These are phyloP conservation scores for Leptinotarsa defecta DNA, from an alignment of 1,140 invertebrate genomes.

Conservation along the genomic window DNA sequence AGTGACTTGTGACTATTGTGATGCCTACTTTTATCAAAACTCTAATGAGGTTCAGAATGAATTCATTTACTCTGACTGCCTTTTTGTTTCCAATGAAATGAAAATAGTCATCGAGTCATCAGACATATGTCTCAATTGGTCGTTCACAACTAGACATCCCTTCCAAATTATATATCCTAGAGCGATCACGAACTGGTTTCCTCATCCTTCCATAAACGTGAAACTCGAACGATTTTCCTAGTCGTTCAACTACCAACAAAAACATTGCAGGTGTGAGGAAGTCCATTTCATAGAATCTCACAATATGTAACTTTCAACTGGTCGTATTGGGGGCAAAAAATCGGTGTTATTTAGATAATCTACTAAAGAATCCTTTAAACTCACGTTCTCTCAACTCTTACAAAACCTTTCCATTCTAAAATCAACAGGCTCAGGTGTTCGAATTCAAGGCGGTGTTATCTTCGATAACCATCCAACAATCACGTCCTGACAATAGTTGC, in stretches of 20 bases:
- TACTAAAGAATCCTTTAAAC: conserved; percentile 12
- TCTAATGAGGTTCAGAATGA: too few relatives aligned
- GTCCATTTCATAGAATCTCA: conserved; percentile 8
- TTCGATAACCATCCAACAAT: conserved; percentile 25
- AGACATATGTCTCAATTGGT: too few relatives aligned
- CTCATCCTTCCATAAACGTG: too few relatives aligned
- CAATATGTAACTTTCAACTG: conserved; percentile 13
- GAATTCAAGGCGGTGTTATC: conserved; percentile 22
- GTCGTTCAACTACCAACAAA: background rate
- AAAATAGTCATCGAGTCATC: too few relatives aligned
- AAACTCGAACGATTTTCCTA: too few relatives aligned
- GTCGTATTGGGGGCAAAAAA: conserved; percentile 20
- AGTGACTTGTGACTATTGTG: too few relatives aligned
- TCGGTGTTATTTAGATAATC: conserved; percentile 23
- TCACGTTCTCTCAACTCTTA: conserved; percentile 20
- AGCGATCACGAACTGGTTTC: too few relatives aligned
- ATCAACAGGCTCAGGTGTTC: conserved; percentile 22
- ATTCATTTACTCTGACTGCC: too few relatives aligned
- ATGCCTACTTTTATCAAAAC: too few relatives aligned
- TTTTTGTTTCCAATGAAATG: too few relatives aligned
- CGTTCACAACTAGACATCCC: too few relatives aligned
- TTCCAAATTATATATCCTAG: too few relatives aligned
- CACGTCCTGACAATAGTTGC: conserved; percentile 19
- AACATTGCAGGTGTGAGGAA: conserved; percentile 7
- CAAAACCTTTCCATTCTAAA: conserved; percentile 22